These are phyloP conservation scores for Papilio gigon DNA, from an alignment of 2,888 invertebrate genomes.

Conservation along the genomic window DNA sequence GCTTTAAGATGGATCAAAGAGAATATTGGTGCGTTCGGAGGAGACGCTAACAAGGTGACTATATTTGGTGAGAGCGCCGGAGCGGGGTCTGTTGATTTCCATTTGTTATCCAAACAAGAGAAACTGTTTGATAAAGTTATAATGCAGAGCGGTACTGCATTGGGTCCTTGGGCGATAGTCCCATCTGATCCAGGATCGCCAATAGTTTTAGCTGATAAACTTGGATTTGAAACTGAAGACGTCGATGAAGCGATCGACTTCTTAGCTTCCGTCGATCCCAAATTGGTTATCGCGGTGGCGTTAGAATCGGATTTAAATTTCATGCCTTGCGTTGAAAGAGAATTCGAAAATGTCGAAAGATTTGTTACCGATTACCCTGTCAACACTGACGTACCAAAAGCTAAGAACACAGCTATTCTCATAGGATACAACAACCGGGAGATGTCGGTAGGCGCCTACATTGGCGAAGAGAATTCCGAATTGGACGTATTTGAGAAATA, in stretches of 20 bases:
- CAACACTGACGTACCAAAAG: constrained; percentile 47
- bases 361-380: constrained; percentile 54
- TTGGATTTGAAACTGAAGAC: constrained; percentile 54
- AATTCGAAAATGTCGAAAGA: constrained; percentile 49
- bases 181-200: constrained; percentile 52
- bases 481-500: not conserved
- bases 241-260: constrained; percentile 55
- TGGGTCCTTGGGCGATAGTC: constrained; percentile 46
- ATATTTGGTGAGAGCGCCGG: constrained; percentile 66
- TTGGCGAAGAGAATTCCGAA: not conserved
- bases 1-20: constrained; percentile 64
- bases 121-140: constrained; percentile 60
- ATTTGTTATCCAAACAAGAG: constrained; percentile 55
- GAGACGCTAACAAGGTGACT: constrained; percentile 60
- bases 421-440: constrained; percentile 55
- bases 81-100: constrained; percentile 55
- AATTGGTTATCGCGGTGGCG: constrained; percentile 53
- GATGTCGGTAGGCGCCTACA: constrained; percentile 1
- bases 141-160: constrained; percentile 58
- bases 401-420: constrained; percentile 50
- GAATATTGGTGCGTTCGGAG: constrained; percentile 64
- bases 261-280: constrained; percentile 51
- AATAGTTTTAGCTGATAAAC: constrained; percentile 52
- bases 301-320: constrained; percentile 48
- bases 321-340: constrained; percentile 58